Base-by-base conservation (phyloP, 2,888 invertebrate species). In the Miltochrista miniata region DNA sequence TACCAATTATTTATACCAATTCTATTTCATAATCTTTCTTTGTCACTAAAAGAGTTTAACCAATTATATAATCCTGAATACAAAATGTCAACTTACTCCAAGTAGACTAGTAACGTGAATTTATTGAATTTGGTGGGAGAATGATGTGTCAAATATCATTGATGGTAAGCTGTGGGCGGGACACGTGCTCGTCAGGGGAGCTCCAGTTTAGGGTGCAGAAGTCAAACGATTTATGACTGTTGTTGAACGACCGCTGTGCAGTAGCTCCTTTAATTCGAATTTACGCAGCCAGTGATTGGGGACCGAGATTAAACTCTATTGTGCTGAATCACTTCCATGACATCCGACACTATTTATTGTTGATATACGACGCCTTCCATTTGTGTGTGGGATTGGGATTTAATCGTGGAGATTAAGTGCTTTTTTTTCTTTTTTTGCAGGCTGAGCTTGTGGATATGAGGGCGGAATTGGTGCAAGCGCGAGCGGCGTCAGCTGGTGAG, bases 391-490 rank as follows among this genome's bases (percentile, higher is more conserved):
- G 63, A 65, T 68, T 52, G 55, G 61, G 63, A 65, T 68, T 72
- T 62, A 59, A 58, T 60, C 52, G 61, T 59, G 50, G 52, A 61
- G 64, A 70, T 66, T 72, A 74, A 61, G 54, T 50, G 18, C 52
- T 61, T 64, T 67, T 69, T 69, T 69, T 70, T 45, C 50, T 79
- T 15, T 7, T 71, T 80, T 87, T 78, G 46, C 90, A 96, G 96
- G 96, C 96, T 51, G 96, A 96, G 84, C 87, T 96, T 61, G 93
- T 95, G 47, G 94, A 95, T 73, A 93, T 96, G 91, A 93, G 96
- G 69, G 93, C 95, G 47, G 96, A 96, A 76, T 81, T 96, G 68
- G 93, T 94, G 45, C 95, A 96, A 66, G 93, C 95, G 11, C 92
- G 94, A 73, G 94, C 96, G 11, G 81, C 80, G 33, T 75, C 83